A percentile compares a stretch with the other conserved stretches of the same genome.
phyloP scores from a whole-genome alignment of 2,888 invertebrate species.

The Aelia acuminata region DNA sequence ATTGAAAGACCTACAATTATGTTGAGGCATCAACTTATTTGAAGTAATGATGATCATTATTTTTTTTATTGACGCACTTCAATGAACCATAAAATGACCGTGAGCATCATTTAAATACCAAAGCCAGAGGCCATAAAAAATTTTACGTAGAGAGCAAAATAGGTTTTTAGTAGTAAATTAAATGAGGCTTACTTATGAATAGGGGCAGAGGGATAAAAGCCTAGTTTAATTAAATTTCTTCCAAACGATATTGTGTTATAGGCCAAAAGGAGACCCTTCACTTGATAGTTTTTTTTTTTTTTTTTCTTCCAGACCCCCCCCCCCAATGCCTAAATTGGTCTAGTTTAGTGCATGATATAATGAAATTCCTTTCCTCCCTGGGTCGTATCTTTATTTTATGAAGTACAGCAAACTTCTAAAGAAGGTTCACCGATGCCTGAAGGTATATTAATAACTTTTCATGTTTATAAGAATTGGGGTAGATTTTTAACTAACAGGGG shows the following conservation, averaged over 20 bases:
- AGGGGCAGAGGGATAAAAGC: not conserved
- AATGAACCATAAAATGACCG: no score
- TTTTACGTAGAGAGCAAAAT: no score
- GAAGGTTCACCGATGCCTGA: not conserved
- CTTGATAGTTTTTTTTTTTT: not conserved
- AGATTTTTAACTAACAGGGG: no score
- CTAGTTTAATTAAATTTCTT: conserved; percentile 12
- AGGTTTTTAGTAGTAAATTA: not conserved
- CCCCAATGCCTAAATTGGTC: not conserved
- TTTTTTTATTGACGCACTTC: no score
- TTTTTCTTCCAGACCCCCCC: not conserved
- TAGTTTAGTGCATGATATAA: not conserved
- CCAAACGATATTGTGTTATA: not conserved
- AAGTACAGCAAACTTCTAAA: conserved; percentile 4
- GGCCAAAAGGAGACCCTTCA: not conserved
- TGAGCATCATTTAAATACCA: no score
- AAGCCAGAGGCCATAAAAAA: no score
- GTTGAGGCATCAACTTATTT: no score
- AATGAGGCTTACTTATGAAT: not conserved
- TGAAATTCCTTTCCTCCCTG: not conserved
- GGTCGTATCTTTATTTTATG: not conserved
- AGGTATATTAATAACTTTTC: not conserved
- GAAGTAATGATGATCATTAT: no score
- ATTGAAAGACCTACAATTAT: no score
- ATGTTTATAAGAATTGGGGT: no score